Percentiles rank a stretch among this genome's conserved stretches.
phyloP scores from a whole-genome alignment of 2,113 vertebrate species.

The Cololabis saira region DNA sequence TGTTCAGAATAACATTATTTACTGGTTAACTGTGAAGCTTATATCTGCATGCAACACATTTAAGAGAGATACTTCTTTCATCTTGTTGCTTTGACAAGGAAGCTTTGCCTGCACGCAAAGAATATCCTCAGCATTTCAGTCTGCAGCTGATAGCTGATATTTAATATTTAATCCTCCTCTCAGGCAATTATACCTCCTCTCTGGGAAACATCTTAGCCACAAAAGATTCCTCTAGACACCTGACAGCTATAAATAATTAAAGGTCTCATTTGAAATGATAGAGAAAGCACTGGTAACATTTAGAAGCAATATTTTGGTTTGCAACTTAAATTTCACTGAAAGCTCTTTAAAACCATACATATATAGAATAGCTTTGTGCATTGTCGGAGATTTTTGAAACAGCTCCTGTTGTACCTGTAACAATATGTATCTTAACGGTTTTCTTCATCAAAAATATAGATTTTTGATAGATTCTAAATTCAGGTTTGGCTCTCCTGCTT shows the following conservation, averaged over 20 bases:
- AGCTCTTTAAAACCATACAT: background rate
- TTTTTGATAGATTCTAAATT: no score
- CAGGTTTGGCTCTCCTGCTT: no score
- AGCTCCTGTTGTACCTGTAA: no score
- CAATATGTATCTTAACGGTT: no score
- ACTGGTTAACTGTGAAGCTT: background rate
- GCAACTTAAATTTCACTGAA: background rate
- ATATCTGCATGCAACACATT: background rate
- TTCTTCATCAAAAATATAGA: no score
- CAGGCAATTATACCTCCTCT: slow-evolving; percentile 29
- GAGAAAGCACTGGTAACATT: background rate
- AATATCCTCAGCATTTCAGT: slow-evolving; percentile 13
- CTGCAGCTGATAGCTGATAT: slow-evolving; percentile 26
- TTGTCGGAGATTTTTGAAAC: no score
- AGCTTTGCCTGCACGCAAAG: slow-evolving; percentile 5
- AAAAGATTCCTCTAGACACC: slow-evolving; percentile 26
- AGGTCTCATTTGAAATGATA: slow-evolving; percentile 2
- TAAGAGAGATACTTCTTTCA: slow-evolving; percentile 7
- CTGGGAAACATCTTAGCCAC: slow-evolving; percentile 9
- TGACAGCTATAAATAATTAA: slow-evolving; percentile 45
- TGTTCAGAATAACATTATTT: background rate
- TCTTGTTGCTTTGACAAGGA: slow-evolving; percentile 2
- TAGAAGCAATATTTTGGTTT: background rate
- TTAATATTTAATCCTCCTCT: slow-evolving; percentile 55
- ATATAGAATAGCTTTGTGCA: no score